A percentile compares a stretch with the other conserved stretches of the same genome.
Conservation (phyloP, 1,140 invertebrate genomes). For the Penaeus chinensis region DNA sequence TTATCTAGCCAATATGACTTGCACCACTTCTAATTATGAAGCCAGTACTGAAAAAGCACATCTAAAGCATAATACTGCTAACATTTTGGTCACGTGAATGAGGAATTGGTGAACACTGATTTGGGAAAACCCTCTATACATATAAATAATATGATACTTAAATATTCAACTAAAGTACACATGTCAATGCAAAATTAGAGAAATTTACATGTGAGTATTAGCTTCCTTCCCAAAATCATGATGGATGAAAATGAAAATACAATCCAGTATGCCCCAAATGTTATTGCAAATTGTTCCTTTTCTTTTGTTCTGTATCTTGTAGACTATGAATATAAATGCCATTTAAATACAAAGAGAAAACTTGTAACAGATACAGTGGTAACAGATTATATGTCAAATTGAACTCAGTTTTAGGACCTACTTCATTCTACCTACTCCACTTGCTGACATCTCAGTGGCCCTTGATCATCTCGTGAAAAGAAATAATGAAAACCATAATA, state of each 20-base stretch:
- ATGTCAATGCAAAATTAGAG: background rate
- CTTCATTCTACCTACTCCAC: background rate
- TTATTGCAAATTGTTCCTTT: background rate
- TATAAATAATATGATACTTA: background rate
- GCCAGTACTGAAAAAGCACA: slow-evolving; percentile 20
- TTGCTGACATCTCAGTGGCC: too few relatives aligned
- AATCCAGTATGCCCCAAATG: background rate
- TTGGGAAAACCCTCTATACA: background rate
- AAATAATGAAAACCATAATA: too few relatives aligned
- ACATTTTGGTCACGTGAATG: slow-evolving; percentile 18
- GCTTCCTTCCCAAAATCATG: background rate
- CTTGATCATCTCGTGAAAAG: too few relatives aligned
- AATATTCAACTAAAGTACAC: background rate
- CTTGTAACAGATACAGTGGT: background rate
- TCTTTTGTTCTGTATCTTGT: background rate
- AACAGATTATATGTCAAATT: background rate
- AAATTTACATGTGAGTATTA: slow-evolving; percentile 18
- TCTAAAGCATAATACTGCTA: slow-evolving; percentile 45
- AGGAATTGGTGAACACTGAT: slow-evolving; percentile 8
- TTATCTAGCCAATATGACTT: too few relatives aligned
- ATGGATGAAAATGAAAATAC: background rate
- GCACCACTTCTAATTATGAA: too few relatives aligned
- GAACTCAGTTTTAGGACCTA: background rate
- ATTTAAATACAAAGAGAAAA: slow-evolving; percentile 17
- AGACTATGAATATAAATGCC: slow-evolving; percentile 24